These are phyloP conservation scores for Rhizomys pruinosus DNA, from an alignment of 2,113 vertebrate genomes.

Conservation along the genomic window DNA sequence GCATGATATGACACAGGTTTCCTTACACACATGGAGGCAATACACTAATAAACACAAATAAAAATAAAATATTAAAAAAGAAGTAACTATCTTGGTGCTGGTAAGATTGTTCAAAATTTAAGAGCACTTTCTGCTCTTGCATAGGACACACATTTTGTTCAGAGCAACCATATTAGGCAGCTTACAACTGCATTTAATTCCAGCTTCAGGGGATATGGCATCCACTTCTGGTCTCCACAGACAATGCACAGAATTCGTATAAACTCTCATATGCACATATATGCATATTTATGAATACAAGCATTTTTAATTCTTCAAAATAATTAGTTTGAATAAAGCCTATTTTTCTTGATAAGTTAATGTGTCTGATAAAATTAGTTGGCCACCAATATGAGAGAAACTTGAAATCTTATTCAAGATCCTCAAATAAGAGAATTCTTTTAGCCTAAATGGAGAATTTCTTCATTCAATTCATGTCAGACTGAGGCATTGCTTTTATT, in stretches of 20 bases:
- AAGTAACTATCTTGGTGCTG: too few species aligned
- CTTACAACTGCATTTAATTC: too few species aligned
- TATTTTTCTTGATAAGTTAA: not conserved
- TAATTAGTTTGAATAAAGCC: not conserved
- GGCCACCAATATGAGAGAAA: not conserved
- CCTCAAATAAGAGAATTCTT: not conserved
- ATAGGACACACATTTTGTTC: too few species aligned
- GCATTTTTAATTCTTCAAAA: not conserved
- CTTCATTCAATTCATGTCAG: not conserved
- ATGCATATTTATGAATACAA: not conserved
- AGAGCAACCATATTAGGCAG: too few species aligned
- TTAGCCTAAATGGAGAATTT: not conserved
- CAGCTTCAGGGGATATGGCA: too few species aligned
- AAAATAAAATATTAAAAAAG: too few species aligned
- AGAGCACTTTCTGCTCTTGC: too few species aligned
- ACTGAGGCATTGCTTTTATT: accelerated
- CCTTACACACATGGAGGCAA: too few species aligned
- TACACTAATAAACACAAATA: too few species aligned
- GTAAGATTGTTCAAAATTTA: too few species aligned
- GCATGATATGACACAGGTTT: too few species aligned
- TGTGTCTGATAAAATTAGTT: not conserved
- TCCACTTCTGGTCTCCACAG: accelerated
- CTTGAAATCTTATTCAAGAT: not conserved
- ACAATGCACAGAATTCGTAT: too few species aligned
- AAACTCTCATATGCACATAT: not conserved